These are phyloP conservation scores for Muschampia plurimacula DNA, from an alignment of 2,888 invertebrate genomes.

Conservation along the genomic window DNA sequence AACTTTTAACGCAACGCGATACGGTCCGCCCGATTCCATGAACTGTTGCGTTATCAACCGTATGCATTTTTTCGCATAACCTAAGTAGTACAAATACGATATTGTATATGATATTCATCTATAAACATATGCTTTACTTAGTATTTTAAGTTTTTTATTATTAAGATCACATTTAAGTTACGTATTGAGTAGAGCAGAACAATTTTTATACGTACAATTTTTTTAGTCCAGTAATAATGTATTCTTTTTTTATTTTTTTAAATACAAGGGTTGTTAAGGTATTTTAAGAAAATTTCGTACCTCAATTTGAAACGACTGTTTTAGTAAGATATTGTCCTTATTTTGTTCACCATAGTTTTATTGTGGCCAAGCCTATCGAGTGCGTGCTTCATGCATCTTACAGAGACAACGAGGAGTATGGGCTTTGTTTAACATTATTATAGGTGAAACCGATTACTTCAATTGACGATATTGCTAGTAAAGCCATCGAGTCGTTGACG, in stretches of 20 bases:
- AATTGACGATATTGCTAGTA: conserved; percentile 30
- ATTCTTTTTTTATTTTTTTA: conserved; percentile 40
- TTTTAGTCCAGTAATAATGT: conserved; percentile 54
- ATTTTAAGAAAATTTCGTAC: conserved; percentile 69
- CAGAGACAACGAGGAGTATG: conserved; percentile 17
- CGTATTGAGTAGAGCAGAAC: conserved; percentile 54
- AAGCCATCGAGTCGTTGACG: conserved; percentile 33
- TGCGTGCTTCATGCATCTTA: conserved; percentile 28
- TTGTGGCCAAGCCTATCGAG: conserved; percentile 37
- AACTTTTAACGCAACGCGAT: conserved; percentile 11
- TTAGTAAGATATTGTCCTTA: conserved; percentile 60
- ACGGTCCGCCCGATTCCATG: not conserved
- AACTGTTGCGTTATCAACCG: conserved; percentile 15
- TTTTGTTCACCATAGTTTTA: conserved; percentile 51
- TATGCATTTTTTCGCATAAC: conserved; percentile 55
- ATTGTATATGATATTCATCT: conserved; percentile 76
- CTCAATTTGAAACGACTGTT: conserved; percentile 71
- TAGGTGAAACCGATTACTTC: conserved; percentile 36
- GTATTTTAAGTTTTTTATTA: conserved; percentile 60
- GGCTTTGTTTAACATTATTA: conserved; percentile 12
- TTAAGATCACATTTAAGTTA: conserved; percentile 61
- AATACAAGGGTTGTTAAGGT: conserved; percentile 47
- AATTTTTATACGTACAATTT: conserved; percentile 66
- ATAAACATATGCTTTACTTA: conserved; percentile 82
- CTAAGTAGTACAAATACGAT: conserved; percentile 83